Evolutionary conservation across 2,888 invertebrate genomes (phyloP), one percentile per base, ranked within the genome.

Genomic region (Athrips mouffetella): DNA sequence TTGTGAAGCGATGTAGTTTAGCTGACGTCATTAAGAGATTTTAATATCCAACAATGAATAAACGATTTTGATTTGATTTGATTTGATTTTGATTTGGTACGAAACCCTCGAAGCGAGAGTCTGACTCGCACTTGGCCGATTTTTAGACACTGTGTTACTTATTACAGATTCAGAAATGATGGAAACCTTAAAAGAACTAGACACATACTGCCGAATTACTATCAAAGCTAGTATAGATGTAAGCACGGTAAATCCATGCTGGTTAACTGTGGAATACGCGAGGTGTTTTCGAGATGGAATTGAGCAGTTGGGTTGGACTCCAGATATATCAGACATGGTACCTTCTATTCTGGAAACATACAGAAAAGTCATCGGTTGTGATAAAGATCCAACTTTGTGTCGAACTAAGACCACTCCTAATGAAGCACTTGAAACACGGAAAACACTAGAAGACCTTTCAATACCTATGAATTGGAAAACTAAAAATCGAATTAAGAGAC

Each of bases 281-380:
- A 63, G 59, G 44, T 77, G 76, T 54, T 69, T 67, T 55, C 61
- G 73, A 10, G 45, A 42, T 2, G 60, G 58, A 5, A 50, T 61
- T 6, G 37, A 51, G 20, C 25, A 50, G 2, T 37, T 33, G 2
- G 47, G 45, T 18, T 59, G 59, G 61, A 46, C 33, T 13, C 60
- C 59, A 1, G 47, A 57, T 41, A n/a, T 37, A 37, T 37, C 37
- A n/a, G 37, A 37, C 10, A 4, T 20, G 46, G 52, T 15, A 42
- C 25, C 13, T 45, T 21, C 42, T 21, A 23, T 41, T 11, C 23
- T 41, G 4, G 6, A 7, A n/a, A 37, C 20, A 18, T 21, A 11
- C 6, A 18, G 21, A 18, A 21, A 3, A 1, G 6, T 20, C 4
- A 21, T 21, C n/a, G 37, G 11, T 33, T 8, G 15, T 33, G 13